Evolutionary conservation across 2,888 invertebrate species (phyloP).

Genomic region (Melanostoma scalare): DNA sequence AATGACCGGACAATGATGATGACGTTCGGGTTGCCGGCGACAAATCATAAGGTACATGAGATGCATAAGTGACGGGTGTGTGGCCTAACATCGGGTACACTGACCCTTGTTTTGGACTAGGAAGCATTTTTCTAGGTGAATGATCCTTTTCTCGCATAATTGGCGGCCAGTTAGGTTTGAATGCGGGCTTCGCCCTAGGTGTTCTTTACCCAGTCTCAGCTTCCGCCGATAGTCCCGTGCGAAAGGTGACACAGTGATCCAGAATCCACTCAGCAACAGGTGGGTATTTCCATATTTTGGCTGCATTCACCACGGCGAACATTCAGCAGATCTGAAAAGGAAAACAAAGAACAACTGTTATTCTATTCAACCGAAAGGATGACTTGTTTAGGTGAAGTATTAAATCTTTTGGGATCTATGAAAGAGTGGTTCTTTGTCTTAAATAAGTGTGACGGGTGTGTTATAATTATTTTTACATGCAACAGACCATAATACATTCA

Average conservation of each 20-base stretch:
- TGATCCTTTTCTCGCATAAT: conserved; percentile 96
- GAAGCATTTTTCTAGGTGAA: conserved; percentile 93
- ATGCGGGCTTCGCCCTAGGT: conserved; percentile 51
- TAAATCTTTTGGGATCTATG: too few relatives aligned
- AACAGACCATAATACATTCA: conserved; percentile 41
- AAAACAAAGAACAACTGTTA: conserved; percentile 2
- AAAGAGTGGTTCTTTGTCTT: too few relatives aligned
- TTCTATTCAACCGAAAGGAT: too few relatives aligned
- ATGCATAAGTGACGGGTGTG: conserved; percentile 83
- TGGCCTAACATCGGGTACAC: conserved; percentile 87
- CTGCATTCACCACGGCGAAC: conserved; percentile 59
- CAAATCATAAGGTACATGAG: conserved; percentile 87
- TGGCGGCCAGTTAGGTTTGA: conserved; percentile 75
- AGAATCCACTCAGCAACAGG: conserved; percentile 51
- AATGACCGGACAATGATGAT: conserved; percentile 76
- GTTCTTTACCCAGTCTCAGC: conserved; percentile 30
- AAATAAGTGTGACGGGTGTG: conserved; percentile 64
- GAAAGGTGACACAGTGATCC: conserved; percentile 60
- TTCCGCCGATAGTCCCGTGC: conserved; percentile 2
- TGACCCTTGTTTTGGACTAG: conserved; percentile 89
- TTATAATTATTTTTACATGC: conserved; percentile 65
- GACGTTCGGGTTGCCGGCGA: conserved; percentile 81
- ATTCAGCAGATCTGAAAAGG: conserved; percentile 58
- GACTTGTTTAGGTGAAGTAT: too few relatives aligned
- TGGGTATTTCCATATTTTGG: conserved; percentile 58